These are phyloP conservation scores for Nyctereutes procyonoides DNA, from an alignment of 2,113 vertebrate species.

Conservation along the genomic window DNA sequence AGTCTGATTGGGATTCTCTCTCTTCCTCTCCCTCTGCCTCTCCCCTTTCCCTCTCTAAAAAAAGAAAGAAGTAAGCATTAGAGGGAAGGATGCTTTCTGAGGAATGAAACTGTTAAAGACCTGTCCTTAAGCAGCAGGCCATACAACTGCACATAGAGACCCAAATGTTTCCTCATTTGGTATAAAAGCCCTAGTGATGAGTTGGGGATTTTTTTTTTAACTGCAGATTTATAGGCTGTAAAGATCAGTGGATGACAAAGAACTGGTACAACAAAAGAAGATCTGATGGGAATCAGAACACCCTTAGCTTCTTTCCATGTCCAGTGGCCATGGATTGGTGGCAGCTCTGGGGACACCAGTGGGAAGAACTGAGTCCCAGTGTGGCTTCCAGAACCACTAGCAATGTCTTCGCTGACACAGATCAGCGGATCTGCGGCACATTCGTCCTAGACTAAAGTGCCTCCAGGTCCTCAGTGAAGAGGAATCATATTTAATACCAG, in stretches of 20 bases:
- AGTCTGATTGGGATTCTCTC: neutral
- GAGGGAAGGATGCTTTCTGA: neutral
- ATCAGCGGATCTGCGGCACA: no score
- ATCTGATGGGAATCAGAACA: neutral
- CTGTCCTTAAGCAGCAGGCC: neutral
- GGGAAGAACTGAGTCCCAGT: no score
- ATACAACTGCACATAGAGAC: neutral
- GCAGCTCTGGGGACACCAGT: no score
- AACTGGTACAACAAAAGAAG: neutral
- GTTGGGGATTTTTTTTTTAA: neutral
- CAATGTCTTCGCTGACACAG: neutral
- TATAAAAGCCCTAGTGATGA: neutral
- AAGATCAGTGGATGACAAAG: neutral
- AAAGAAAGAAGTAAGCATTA: neutral
- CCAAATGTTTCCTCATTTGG: neutral
- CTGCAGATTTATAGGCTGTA: neutral
- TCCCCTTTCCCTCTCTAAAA: no score
- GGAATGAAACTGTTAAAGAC: neutral
- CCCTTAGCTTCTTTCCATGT: neutral
- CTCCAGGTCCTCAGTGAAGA: neutral
- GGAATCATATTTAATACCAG: neutral
- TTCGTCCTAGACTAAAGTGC: neutral
- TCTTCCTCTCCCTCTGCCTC: no score
- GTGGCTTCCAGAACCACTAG: neutral
- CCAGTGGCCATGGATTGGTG: neutral